A percentile compares a stretch with the other conserved stretches of the same genome.
phyloP scores from a whole-genome alignment of 2,888 invertebrate species.

The Acanthococcus lagerstroemiae region DNA sequence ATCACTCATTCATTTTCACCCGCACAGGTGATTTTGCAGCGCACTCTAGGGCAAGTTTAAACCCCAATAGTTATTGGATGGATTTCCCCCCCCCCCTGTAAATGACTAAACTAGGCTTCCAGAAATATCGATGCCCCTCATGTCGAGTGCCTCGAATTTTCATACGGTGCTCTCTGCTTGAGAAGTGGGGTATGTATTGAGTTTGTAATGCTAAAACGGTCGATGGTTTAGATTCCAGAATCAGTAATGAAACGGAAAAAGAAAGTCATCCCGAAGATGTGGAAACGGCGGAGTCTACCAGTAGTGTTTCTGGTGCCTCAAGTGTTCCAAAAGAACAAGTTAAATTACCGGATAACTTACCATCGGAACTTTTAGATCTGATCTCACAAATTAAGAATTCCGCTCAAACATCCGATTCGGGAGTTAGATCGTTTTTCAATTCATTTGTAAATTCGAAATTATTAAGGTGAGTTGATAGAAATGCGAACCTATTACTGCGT shows the following conservation, averaged over 20 bases:
- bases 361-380: conserved; percentile 44
- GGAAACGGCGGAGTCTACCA: conserved; percentile 3
- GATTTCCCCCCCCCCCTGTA: no score
- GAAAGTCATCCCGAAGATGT: conserved; percentile 22
- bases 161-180: no score
- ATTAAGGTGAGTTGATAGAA: conserved; percentile 44
- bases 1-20: no score
- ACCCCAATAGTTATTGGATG: no score
- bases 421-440: conserved; percentile 48
- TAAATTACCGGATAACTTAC: conserved; percentile 43
- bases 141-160: no score
- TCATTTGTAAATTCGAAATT: conserved; percentile 46
- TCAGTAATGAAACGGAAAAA: conserved; percentile 18
- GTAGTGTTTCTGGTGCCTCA: not conserved
- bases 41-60: no score
- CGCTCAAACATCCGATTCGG: conserved; percentile 42
- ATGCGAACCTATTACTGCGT: not conserved
- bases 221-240: conserved; percentile 14
- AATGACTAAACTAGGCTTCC: no score
- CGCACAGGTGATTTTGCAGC: no score
- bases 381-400: conserved; percentile 44
- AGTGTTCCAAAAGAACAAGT: conserved; percentile 29
- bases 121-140: no score
- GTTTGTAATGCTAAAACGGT: no score
- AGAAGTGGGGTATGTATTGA: no score